Base-by-base conservation (phyloP, 2,113 vertebrate species). In the Microcebus tavaratra region DNA sequence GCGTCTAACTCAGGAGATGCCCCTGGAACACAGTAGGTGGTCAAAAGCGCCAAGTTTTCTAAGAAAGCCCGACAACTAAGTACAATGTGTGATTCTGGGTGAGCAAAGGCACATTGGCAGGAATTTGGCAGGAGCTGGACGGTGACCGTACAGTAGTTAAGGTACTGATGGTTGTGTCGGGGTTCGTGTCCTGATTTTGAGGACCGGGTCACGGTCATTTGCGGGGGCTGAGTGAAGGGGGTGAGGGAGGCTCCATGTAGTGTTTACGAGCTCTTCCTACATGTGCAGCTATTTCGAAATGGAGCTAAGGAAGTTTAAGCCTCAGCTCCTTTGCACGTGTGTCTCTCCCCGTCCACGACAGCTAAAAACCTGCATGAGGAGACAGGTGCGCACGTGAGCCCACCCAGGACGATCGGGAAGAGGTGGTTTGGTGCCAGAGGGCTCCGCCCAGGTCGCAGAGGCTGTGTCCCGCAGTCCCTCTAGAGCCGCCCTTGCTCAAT, bases 131-230 rank as follows among this genome's bases (percentile, higher is more conserved):
- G 29, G 31, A 18, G 4, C 36, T 17, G 36, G n/a, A 15, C 0
- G 5, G 12, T 15, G 68, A 42, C 27, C 12, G 2, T 0, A 12
- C 8, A 5, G 42, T 8, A 27, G 45, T 67, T 65, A 15, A 20
- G 23, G 0, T 55, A 20, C 6, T 55, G 17, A 31, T 15, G 25
- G 25, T 31, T 18, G 25, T 25, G 0, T 29, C 0, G 0, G 2
- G 2, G 34, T 13, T 20, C 15, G 1, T 25, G 31, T 70, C 61
- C 68, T 61, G 72, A n/a, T 68, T 9, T 13, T 25, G 50, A 4
- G 3, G 18, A 7, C 25, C 3, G 34, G 1, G 0, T 17, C 8
- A 6, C 2, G 2, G 15, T 5, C 23, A 8, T 36, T 10, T 17
- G 17, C 45, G 20, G 55, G 53, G 20, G n/a, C 10, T 13, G 11